Percentiles rank a stretch among this genome's conserved stretches.
These are phyloP conservation scores for Tanypteryx hageni DNA, from an alignment of 2,888 invertebrate genomes.

Conservation along the genomic window DNA sequence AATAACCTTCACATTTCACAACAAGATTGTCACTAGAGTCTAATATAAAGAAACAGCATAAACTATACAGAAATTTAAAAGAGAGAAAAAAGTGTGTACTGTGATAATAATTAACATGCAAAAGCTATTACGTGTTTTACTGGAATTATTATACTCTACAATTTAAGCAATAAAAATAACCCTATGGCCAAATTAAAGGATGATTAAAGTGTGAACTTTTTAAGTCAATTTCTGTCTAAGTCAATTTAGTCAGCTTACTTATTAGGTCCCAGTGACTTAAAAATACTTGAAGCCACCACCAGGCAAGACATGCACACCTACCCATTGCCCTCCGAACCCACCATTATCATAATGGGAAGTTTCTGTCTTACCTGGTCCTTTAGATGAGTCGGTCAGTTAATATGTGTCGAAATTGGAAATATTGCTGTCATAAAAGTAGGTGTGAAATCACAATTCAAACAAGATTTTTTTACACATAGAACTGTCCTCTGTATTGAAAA, in stretches of 20 bases:
- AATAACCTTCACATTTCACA: neutral
- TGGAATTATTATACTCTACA: neutral
- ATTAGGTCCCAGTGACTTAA: neutral
- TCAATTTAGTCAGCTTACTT: neutral
- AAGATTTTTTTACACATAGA: conserved; percentile 32
- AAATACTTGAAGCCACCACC: conserved; percentile 33
- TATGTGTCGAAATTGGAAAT: conserved; percentile 31
- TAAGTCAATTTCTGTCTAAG: neutral
- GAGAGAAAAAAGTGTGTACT: neutral
- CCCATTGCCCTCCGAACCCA: neutral
- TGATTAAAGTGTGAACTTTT: conserved; percentile 6
- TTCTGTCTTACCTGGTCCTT: conserved; percentile 58
- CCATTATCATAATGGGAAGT: conserved; percentile 25
- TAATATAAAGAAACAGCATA: neutral
- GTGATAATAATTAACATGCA: neutral
- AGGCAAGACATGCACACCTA: conserved; percentile 47
- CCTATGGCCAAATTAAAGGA: neutral
- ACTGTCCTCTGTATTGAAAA: conserved; percentile 47
- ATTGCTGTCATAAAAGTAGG: conserved; percentile 8
- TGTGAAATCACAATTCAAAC: conserved; percentile 29
- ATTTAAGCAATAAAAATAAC: neutral
- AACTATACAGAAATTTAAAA: neutral
- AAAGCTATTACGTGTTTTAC: neutral
- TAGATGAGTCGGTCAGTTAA: conserved; percentile 49
- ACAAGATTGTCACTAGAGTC: neutral